Evolutionary conservation across 2,113 vertebrate genomes (phyloP).

Genomic region (Butastur rufipennis): DNA sequence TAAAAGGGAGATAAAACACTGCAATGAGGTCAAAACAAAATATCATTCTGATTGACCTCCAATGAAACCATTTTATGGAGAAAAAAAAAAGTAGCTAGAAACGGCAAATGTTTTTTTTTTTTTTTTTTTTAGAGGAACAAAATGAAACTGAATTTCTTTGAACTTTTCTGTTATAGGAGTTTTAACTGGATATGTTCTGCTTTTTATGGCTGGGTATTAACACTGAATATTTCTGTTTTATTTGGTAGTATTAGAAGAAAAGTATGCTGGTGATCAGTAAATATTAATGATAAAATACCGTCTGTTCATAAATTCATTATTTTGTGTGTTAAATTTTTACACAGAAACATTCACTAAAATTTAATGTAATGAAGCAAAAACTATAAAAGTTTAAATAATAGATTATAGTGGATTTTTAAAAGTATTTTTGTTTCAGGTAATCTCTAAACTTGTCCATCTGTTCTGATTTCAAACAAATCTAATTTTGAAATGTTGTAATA

Average conservation of each 20-base stretch:
- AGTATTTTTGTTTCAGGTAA: not conserved
- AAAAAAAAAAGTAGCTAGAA: not conserved
- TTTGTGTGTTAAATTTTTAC: not conserved
- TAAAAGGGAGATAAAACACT: not conserved
- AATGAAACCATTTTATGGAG: not conserved
- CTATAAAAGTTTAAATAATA: not conserved
- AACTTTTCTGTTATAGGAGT: not conserved
- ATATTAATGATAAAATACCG: not conserved
- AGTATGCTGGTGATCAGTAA: not conserved
- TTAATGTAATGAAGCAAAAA: not conserved
- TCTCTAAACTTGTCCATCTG: constrained; percentile 29
- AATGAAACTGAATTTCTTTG: not conserved
- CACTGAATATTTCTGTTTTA: not conserved
- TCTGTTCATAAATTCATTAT: not conserved
- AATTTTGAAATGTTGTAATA: constrained; percentile 25
- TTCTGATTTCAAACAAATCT: constrained; percentile 1
- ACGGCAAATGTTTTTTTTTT: not conserved
- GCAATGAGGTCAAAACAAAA: not conserved
- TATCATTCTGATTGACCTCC: not conserved
- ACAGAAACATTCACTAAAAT: not conserved
- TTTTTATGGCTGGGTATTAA: not conserved
- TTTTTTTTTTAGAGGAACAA: not conserved
- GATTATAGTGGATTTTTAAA: not conserved
- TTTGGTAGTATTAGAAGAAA: not conserved
- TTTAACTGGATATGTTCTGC: not conserved